phyloP scores from a whole-genome alignment of 2,888 invertebrate species.

The Trichacis sp. region DNA sequence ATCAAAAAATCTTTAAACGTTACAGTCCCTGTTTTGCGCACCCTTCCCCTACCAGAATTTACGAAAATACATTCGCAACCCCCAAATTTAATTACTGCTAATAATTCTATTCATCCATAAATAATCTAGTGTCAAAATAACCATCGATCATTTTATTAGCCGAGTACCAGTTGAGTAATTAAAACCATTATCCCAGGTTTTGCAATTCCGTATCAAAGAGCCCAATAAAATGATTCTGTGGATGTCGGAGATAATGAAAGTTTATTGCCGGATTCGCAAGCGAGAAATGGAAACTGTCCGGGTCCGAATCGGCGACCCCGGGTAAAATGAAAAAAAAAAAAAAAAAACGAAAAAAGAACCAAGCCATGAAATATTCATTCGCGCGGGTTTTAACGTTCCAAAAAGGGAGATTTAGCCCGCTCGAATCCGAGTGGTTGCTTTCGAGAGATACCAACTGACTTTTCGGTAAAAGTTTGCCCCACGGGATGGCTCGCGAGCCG shows the following conservation, averaged over 20 bases:
- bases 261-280: conserved; percentile 31
- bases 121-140: too few relatives aligned
- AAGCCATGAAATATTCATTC: conserved; percentile 32
- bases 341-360: conserved; percentile 23
- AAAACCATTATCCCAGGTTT: too few relatives aligned
- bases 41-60: too few relatives aligned
- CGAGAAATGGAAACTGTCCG: conserved; percentile 30
- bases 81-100: too few relatives aligned
- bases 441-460: conserved; percentile 33
- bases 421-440: conserved; percentile 35
- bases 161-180: too few relatives aligned
- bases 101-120: too few relatives aligned
- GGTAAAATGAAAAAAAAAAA: too few relatives aligned
- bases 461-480: conserved; percentile 45
- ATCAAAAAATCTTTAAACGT: too few relatives aligned
- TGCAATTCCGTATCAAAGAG: too few relatives aligned
- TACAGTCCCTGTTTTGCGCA: too few relatives aligned
- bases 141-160: too few relatives aligned
- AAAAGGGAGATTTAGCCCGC: conserved; percentile 41
- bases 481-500: conserved; percentile 23
- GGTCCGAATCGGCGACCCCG: conserved; percentile 12
- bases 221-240: background rate
- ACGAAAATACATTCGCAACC: too few relatives aligned
- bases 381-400: conserved; percentile 22
- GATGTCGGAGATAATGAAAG: conserved; percentile 26